Percentiles rank a stretch among this genome's conserved stretches.
These are phyloP conservation scores for Dreissena polymorpha DNA, from an alignment of 1,140 invertebrate genomes.

Conservation along the genomic window DNA sequence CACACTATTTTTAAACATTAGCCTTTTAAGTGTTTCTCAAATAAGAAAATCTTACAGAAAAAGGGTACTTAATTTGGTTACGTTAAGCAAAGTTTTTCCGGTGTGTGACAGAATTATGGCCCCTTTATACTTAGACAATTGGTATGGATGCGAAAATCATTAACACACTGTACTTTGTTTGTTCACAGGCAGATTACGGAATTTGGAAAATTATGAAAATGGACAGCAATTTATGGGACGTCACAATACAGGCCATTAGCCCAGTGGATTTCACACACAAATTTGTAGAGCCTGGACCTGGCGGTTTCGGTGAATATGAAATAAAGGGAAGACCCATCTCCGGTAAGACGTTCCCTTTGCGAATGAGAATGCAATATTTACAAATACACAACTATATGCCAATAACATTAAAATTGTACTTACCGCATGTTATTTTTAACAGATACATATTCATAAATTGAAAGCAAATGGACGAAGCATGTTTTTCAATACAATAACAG, in stretches of 20 bases:
- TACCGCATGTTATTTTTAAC: not conserved
- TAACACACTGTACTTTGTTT: no score
- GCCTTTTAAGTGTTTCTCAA: no score
- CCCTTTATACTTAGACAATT: no score
- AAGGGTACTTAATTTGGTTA: no score
- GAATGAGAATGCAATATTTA: not conserved
- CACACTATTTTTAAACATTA: no score
- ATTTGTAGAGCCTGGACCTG: conserved; percentile 37
- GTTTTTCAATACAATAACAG: no score
- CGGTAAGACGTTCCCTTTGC: conserved; percentile 9
- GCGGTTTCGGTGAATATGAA: conserved; percentile 43
- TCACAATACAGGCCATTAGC: conserved; percentile 30
- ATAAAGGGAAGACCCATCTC: conserved; percentile 49
- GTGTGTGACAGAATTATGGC: no score
- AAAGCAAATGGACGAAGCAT: no score
- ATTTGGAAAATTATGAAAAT: conserved; percentile 36
- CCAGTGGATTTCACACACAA: conserved; percentile 47
- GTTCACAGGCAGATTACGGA: conserved; percentile 22
- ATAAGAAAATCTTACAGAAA: no score
- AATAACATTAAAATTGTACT: not conserved
- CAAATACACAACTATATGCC: not conserved
- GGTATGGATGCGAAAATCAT: no score
- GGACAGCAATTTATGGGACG: conserved; percentile 34
- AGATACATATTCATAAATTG: not conserved
- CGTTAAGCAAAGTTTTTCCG: no score